Conservation (phyloP, 2,113 vertebrate species). For the Marcusenius ussheri region DNA sequence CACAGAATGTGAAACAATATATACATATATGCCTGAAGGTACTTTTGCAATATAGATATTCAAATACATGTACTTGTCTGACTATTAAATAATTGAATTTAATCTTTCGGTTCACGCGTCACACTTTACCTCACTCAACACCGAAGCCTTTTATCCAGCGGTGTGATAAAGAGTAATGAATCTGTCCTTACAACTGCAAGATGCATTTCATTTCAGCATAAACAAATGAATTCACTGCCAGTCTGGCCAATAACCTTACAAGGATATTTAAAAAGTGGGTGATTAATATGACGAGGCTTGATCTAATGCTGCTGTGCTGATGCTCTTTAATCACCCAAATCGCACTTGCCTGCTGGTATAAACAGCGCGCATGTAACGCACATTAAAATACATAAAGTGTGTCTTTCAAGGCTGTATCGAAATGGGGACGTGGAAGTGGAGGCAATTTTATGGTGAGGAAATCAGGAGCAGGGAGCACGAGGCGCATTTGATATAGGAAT, state of each 20-base stretch:
- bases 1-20: slow-evolving; percentile 38
- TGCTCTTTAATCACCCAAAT: slow-evolving; percentile 41
- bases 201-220: slow-evolving; percentile 36
- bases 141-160: slow-evolving; percentile 35
- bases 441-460: slow-evolving; percentile 34
- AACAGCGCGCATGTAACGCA: not conserved
- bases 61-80: slow-evolving; percentile 51
- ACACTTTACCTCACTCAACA: slow-evolving; percentile 45
- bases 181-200: slow-evolving; percentile 37
- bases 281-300: slow-evolving; percentile 33
- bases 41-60: slow-evolving; percentile 55
- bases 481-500: slow-evolving; percentile 45
- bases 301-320: slow-evolving; percentile 33
- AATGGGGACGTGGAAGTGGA: slow-evolving; percentile 26
- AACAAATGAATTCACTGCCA: slow-evolving; percentile 23
- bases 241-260: slow-evolving; percentile 24
- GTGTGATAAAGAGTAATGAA: slow-evolving; percentile 39
- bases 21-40: slow-evolving; percentile 47
- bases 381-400: slow-evolving; percentile 27
- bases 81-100: slow-evolving; percentile 56
- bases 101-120: slow-evolving; percentile 39
- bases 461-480: slow-evolving; percentile 10
- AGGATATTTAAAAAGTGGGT: slow-evolving; percentile 35
- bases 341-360: slow-evolving; percentile 26
- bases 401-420: slow-evolving; percentile 20